Percentiles rank a stretch among this genome's conserved stretches.
These are phyloP conservation scores for Rotaria magnacalcarata DNA, from an alignment of 2,888 invertebrate species.

Conservation along the genomic window DNA sequence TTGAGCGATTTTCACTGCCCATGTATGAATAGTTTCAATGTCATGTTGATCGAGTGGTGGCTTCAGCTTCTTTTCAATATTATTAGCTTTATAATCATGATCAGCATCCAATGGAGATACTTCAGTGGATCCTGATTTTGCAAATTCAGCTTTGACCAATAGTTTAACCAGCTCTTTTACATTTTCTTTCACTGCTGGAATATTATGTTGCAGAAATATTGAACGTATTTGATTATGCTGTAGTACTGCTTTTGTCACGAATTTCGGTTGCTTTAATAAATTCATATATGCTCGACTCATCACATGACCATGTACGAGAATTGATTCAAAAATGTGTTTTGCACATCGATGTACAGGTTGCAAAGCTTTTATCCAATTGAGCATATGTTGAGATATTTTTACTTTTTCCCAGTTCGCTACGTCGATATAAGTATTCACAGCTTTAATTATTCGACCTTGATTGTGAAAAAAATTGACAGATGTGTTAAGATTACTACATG, in stretches of 20 bases:
- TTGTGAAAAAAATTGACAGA: neutral
- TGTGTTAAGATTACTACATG: neutral
- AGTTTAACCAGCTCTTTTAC: neutral
- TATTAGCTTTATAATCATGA: neutral
- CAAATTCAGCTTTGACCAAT: neutral
- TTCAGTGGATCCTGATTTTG: neutral
- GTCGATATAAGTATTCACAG: neutral
- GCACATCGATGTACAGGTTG: neutral
- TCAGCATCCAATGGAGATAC: neutral
- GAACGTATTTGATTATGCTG: neutral
- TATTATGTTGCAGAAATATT: neutral
- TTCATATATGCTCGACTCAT: conserved; percentile 7
- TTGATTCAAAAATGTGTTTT: neutral
- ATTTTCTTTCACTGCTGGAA: neutral
- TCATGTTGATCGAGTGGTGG: neutral
- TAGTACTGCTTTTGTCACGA: neutral
- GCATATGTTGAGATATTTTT: neutral
- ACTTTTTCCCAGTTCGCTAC: neutral
- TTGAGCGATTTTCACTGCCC: neutral
- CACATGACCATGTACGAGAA: conserved; percentile 8
- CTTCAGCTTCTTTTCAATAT: neutral
- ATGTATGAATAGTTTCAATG: neutral
- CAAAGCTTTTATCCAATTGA: neutral
- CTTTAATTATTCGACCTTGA: neutral
- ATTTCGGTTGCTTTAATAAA: neutral